Evolutionary conservation across 2,888 invertebrate genomes (phyloP), one percentile per base, ranked within the genome.

Genomic region (Ornithoptera priamus): DNA sequence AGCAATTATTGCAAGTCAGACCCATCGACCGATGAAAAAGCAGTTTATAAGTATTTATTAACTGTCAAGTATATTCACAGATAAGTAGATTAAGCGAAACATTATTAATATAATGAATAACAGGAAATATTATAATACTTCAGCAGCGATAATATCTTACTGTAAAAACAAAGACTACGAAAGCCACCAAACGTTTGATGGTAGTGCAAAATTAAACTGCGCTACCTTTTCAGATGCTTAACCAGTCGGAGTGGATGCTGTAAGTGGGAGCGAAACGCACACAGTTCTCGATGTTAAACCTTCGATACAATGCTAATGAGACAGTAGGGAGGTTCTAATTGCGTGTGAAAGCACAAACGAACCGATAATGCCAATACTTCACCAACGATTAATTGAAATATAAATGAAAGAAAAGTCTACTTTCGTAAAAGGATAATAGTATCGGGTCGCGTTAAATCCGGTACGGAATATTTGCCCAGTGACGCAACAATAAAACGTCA

Each of bases 291-390:
- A 77, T 78, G 81, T 78, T 75, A 70, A 65, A 64, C 77, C 76
- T 79, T 75, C 75, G 77, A 77, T 75, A 76, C 77, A 77, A 86
- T 86, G 87, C 86, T 91, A 91, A 91, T 91, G 89, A 90, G 87
- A 83, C 88, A 81, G 86, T 84, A 82, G 85, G 82, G 86, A 71
- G 86, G 85, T 80, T 86, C 88, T 90, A 90, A 91, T 91, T 91
- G 89, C 87, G 87, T 86, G 89, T 85, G 88, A 89, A 90, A 86
- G 88, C 85, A 87, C 86, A 87, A 85, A 86, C 84, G 84, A 85
- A 75, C 83, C 85, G 86, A 85, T 87, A 86, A 88, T 89, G 88
- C 85, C 85, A 87, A 88, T 83, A 85, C 75, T 80, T 79, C 77
- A 72, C 57, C 75, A 73, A 73, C 57, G 20, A 57, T 57, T 57